Evolutionary conservation across 2,113 vertebrate species (phyloP).

Genomic region (Amia ocellicauda): DNA sequence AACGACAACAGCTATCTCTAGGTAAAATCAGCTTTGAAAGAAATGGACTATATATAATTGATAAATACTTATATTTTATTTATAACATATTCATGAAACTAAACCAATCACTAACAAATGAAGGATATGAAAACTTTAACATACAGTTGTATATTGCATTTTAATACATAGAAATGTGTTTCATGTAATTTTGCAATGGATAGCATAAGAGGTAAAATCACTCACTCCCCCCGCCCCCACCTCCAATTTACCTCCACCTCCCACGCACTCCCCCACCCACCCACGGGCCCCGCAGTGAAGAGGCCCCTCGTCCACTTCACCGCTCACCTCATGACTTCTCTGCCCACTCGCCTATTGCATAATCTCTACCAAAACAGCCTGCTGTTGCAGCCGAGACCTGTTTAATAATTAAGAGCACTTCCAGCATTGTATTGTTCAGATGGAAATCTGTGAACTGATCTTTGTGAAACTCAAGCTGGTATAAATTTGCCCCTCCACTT

Average conservation of each 20-base stretch:
- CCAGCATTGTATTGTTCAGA: slow-evolving; percentile 34
- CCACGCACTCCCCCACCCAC: neutral
- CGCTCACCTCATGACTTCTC: slow-evolving; percentile 8
- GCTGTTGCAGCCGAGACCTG: slow-evolving; percentile 23
- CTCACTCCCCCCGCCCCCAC: neutral
- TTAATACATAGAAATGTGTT: no score
- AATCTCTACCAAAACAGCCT: slow-evolving; percentile 28
- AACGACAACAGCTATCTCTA: no score
- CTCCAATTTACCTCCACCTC: slow-evolving; percentile 6
- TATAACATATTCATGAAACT: no score
- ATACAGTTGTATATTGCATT: no score
- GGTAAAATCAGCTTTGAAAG: no score
- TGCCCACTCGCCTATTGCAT: slow-evolving; percentile 30
- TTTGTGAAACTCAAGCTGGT: slow-evolving; percentile 37
- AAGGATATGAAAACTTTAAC: no score
- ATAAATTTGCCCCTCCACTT: slow-evolving; percentile 21
- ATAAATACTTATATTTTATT: no score
- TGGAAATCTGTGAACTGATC: slow-evolving; percentile 46
- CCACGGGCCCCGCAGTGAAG: neutral
- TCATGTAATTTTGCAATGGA: no score
- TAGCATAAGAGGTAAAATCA: neutral
- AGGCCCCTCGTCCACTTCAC: slow-evolving; percentile 26
- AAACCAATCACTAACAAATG: no score
- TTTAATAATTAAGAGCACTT: slow-evolving; percentile 52
- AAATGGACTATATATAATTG: no score